These are phyloP conservation scores for Trichogramma pretiosum DNA, from an alignment of 1,140 invertebrate species.

Conservation along the genomic window DNA sequence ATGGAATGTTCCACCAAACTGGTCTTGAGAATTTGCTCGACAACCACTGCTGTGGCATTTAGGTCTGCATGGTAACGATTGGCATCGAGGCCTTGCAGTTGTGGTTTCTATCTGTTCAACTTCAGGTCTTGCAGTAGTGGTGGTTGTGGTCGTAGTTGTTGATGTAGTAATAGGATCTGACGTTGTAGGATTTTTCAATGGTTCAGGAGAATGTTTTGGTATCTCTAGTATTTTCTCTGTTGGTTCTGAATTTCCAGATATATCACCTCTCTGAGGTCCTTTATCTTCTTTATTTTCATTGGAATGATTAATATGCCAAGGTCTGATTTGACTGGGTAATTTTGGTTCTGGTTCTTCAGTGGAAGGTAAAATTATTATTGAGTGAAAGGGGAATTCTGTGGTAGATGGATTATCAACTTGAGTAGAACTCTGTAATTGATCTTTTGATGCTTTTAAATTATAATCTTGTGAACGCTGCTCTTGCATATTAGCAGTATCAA, in stretches of 20 bases:
- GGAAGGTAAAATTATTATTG: too few species aligned
- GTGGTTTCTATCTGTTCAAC: neutral
- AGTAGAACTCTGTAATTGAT: too few species aligned
- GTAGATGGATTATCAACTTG: too few species aligned
- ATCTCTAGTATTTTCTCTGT: too few species aligned
- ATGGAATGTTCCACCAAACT: slow-evolving; percentile 2
- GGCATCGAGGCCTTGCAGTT: neutral
- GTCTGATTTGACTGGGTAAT: slow-evolving; percentile 17
- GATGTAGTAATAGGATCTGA: neutral
- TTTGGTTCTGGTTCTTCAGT: slow-evolving; percentile 21
- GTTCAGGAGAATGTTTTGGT: neutral
- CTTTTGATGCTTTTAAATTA: too few species aligned
- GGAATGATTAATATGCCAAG: slow-evolving; percentile 8
- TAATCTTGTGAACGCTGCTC: too few species aligned
- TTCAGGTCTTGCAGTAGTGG: neutral
- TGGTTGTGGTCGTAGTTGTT: neutral
- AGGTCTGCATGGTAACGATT: too few species aligned
- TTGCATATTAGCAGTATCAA: too few species aligned
- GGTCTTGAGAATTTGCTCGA: too few species aligned
- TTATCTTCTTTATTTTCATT: neutral
- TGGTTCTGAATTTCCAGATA: slow-evolving; percentile 3
- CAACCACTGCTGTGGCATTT: too few species aligned
- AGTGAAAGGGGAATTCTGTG: too few species aligned
- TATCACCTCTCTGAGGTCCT: neutral
- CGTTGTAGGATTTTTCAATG: neutral